phyloP scores from a whole-genome alignment of 2,888 invertebrate species.

The Conistra vaccinii region DNA sequence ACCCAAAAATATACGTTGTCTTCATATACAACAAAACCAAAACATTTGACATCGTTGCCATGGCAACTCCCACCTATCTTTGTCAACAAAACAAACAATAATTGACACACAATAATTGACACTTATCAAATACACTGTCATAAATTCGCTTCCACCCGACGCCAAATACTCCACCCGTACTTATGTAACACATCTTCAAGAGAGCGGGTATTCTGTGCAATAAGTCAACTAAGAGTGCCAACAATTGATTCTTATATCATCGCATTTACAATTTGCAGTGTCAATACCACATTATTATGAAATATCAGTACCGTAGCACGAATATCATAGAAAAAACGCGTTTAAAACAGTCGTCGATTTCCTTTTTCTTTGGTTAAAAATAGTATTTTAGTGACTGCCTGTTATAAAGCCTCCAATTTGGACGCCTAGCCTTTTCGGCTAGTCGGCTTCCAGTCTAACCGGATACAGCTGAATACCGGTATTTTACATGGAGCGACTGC shows the following conservation, averaged over 20 bases:
- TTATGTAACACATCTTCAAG: constrained; percentile 51
- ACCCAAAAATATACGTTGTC: background rate
- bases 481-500: too few species aligned
- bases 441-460: too few species aligned
- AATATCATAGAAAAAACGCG: constrained; percentile 11
- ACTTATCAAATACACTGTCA: constrained; percentile 21
- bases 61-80: background rate
- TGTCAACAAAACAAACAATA: constrained; percentile 5
- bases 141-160: constrained; percentile 13
- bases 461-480: too few species aligned
- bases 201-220: constrained; percentile 49
- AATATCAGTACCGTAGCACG: constrained; percentile 7
- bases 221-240: constrained; percentile 33
- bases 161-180: background rate
- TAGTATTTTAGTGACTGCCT: background rate
- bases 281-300: constrained; percentile 30
- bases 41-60: background rate
- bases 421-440: too few species aligned
- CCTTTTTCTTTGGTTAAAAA: background rate
- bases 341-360: background rate
- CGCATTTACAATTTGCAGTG: constrained; percentile 48
- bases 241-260: constrained; percentile 65
- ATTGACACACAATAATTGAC: background rate
- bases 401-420: too few species aligned
- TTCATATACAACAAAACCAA: background rate